Base-by-base conservation (phyloP, 2,797 vertebrate species). In the Microchirus variegatus region DNA sequence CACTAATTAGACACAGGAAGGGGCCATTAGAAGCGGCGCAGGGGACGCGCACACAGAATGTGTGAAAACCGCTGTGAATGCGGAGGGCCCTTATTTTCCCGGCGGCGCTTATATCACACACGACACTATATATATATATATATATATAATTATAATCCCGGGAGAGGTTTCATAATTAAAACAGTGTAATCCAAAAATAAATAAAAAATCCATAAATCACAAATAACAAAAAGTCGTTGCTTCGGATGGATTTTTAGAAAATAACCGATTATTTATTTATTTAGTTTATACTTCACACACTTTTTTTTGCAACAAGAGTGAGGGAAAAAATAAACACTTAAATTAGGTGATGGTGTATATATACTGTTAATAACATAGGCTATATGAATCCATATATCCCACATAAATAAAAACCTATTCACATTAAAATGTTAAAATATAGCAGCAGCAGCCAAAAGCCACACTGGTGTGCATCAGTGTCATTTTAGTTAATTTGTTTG, bases 91-190 rank as follows among this genome's bases (percentile, higher is more conserved):
- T 63, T 59, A 63, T 72, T 58, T 52, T 54, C 37, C 41, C 38
- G 6, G 6, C 14, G 58, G 31, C 16, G 56, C 40, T 63, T 65
- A 66, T 78, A 84, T 82, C 78, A 85, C 78, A 75, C 35, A 76
- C 80, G 58, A 68, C 31, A 75, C 87, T 93, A 19, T n/a, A n/a
- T n/a, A n/a, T n/a, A n/a, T n/a, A n/a, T n/a, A n/a, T n/a, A n/a
- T n/a, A n/a, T n/a, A 41, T 42, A 85, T 89, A 31, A 94, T 95
- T 95, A 94, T 96, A 92, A 95, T 93, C 68, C 78, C 79, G 69
- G 75, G 85, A 84, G 83, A 86, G 62, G 77, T 85, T 81, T 90
- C 43, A 81, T 91, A 84, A 94, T 94, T 92, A 92, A 93, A 92
- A 93, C 84, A 84, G 22, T 40, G 38, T 58, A 10, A 31, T 15